Percentiles rank a stretch among this genome's conserved stretches.
These are phyloP conservation scores for Pharmacophagus antenor DNA, from an alignment of 2,888 invertebrate genomes.

Conservation along the genomic window DNA sequence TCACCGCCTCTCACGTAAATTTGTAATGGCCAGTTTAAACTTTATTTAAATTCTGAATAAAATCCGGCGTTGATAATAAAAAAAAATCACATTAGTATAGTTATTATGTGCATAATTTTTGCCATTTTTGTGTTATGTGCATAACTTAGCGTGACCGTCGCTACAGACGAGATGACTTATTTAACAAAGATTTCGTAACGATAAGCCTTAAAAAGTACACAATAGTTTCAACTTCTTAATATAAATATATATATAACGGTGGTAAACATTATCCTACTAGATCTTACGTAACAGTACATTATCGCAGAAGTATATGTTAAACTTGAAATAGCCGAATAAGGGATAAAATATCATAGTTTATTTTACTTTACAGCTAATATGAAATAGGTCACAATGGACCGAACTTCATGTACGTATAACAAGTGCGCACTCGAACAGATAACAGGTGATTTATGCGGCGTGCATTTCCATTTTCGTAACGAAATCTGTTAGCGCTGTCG, in stretches of 20 bases:
- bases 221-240: too few species aligned
- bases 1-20: conserved; percentile 3
- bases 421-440: conserved; percentile 21
- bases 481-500: conserved; percentile 16
- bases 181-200: too few species aligned
- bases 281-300: too few species aligned
- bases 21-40: conserved; percentile 1
- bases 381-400: conserved; percentile 3
- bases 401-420: conserved; percentile 11
- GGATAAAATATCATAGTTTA: not conserved
- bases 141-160: too few species aligned
- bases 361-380: not conserved
- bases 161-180: too few species aligned
- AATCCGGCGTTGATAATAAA: not conserved
- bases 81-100: not conserved
- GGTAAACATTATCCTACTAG: too few species aligned
- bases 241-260: too few species aligned
- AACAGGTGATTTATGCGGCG: conserved; percentile 20
- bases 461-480: conserved; percentile 15
- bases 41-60: not conserved
- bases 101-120: not conserved
- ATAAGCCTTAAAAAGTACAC: too few species aligned
- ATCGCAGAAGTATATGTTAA: too few species aligned
- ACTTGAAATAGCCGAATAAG: not conserved
- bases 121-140: too few species aligned